Evolutionary conservation across 2,797 vertebrate species (phyloP).

Genomic region (Rhincodon typus): DNA sequence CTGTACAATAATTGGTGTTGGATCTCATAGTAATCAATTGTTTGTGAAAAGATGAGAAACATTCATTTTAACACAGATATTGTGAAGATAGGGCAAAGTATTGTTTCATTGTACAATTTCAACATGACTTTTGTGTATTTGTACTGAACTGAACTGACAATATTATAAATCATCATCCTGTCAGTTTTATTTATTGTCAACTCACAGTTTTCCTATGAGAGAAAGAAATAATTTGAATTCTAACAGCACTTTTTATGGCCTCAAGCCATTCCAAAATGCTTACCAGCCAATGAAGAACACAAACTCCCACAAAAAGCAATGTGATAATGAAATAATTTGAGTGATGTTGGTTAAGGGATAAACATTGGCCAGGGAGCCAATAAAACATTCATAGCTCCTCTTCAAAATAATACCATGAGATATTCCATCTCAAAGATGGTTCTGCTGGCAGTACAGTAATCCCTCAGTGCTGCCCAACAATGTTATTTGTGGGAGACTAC

Average conservation of each 20-base stretch:
- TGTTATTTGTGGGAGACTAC: neutral
- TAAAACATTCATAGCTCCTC: neutral
- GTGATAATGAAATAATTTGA: neutral
- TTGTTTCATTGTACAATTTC: neutral
- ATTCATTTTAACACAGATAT: neutral
- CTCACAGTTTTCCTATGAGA: neutral
- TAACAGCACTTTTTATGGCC: neutral
- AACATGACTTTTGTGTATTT: neutral
- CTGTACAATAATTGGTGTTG: neutral
- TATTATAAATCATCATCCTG: neutral
- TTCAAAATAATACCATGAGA: neutral
- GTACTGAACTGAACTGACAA: neutral
- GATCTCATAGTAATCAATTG: neutral
- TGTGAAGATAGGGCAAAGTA: no score
- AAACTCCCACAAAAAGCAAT: neutral
- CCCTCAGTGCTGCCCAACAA: neutral
- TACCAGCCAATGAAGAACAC: neutral
- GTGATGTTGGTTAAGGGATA: neutral
- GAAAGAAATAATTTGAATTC: neutral
- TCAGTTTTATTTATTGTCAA: neutral
- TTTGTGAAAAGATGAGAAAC: neutral
- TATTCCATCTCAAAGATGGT: neutral
- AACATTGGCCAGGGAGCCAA: neutral
- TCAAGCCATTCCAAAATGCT: neutral
- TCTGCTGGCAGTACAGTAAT: neutral